Conservation (phyloP, 2,113 vertebrate species). For the Columba livia region DNA sequence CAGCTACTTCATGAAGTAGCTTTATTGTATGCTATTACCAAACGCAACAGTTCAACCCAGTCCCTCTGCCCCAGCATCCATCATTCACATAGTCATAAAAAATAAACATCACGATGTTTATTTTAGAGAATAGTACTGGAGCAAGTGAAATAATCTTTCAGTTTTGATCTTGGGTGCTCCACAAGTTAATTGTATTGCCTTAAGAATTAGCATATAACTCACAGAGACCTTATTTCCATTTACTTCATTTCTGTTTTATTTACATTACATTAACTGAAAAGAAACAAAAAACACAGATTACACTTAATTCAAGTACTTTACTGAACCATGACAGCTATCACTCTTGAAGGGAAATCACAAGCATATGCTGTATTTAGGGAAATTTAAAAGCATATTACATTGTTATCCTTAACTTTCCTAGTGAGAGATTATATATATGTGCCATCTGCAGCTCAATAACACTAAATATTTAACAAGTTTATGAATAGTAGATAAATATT, state of each 20-base stretch:
- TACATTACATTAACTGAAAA: neutral
- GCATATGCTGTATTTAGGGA: neutral
- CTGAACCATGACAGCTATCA: neutral
- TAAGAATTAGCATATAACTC: neutral
- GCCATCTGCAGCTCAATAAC: slow-evolving; percentile 19
- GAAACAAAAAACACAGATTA: neutral
- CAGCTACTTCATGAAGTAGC: neutral
- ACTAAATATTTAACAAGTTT: slow-evolving; percentile 41
- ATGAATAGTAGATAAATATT: slow-evolving; percentile 16
- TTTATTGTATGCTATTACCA: neutral
- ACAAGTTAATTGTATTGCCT: neutral
- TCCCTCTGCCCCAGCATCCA: neutral
- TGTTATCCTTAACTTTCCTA: neutral
- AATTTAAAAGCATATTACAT: neutral
- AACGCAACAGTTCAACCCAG: neutral
- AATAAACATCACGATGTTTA: neutral
- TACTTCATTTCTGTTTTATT: slow-evolving; percentile 34
- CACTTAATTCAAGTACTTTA: neutral
- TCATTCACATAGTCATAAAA: neutral
- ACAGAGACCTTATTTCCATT: neutral
- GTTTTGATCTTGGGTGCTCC: neutral
- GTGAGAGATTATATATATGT: neutral
- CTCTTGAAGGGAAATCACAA: slow-evolving; percentile 8
- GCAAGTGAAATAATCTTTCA: slow-evolving; percentile 14
- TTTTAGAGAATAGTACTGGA: neutral